Percentiles rank a stretch among this genome's conserved stretches.
These are phyloP conservation scores for Xestia sexstrigata DNA, from an alignment of 2,888 invertebrate species.

Conservation along the genomic window DNA sequence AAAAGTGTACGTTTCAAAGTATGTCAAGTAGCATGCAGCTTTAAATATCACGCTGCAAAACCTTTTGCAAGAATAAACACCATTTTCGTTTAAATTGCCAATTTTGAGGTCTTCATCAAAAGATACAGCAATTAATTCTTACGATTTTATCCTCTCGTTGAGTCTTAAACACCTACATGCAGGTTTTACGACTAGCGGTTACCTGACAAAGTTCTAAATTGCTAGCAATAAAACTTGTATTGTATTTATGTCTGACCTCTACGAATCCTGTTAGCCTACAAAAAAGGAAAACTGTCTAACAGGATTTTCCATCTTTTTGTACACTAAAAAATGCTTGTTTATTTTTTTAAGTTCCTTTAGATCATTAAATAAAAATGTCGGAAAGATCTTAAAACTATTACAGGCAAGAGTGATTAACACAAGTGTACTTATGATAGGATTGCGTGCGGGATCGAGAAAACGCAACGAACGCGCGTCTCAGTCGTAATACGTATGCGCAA, in stretches of 20 bases:
- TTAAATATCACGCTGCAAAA: neutral
- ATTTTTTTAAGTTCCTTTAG: neutral
- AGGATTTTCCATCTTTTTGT: constrained; percentile 28
- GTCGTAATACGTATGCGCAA: constrained; percentile 51
- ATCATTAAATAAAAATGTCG: constrained; percentile 44
- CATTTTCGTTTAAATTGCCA: neutral
- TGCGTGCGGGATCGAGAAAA: constrained; percentile 70
- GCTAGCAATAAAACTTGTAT: constrained; percentile 57
- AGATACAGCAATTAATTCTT: constrained; percentile 40
- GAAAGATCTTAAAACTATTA: constrained; percentile 53
- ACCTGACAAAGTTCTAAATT: constrained; percentile 59
- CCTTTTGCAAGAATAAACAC: neutral
- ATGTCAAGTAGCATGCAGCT: constrained; percentile 1
- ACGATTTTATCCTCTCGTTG: constrained; percentile 37
- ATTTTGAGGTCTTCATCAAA: neutral
- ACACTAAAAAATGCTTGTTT: neutral
- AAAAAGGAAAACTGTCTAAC: constrained; percentile 42
- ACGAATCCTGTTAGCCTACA: constrained; percentile 44
- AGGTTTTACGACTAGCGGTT: constrained; percentile 52
- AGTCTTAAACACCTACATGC: constrained; percentile 34
- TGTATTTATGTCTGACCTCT: constrained; percentile 50
- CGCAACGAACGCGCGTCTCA: constrained; percentile 61
- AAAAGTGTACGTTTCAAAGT: constrained; percentile 9
- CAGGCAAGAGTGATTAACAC: constrained; percentile 53
- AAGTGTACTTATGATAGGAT: constrained; percentile 44